Conservation (phyloP, 2,797 vertebrate genomes). For the Acrocephalus scirpaceus region DNA sequence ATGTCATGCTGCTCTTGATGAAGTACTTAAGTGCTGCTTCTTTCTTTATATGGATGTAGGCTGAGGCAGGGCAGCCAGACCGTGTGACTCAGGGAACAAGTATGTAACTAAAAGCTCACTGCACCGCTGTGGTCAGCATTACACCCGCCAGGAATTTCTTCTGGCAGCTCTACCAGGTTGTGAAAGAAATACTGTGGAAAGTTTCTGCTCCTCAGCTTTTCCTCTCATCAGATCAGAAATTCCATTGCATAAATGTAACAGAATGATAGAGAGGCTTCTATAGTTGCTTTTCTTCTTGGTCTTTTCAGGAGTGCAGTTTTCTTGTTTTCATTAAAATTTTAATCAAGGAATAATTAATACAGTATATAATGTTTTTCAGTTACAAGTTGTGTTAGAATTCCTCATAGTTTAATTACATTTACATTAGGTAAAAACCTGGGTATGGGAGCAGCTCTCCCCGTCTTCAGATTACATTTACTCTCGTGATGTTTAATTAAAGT, state of each 20-base stretch:
- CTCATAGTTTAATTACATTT: not conserved
- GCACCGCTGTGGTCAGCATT: not conserved
- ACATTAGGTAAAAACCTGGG: not conserved
- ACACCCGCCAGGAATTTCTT: not conserved
- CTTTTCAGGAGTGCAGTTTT: not conserved
- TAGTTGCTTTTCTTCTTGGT: not conserved
- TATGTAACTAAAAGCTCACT: not conserved
- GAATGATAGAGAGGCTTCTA: not conserved
- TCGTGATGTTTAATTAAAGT: not conserved
- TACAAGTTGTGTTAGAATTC: not conserved
- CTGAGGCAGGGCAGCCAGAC: not conserved
- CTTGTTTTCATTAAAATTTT: not conserved
- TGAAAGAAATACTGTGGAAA: slow-evolving; percentile 11
- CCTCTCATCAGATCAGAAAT: not conserved
- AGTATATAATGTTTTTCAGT: not conserved
- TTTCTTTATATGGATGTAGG: slow-evolving; percentile 51
- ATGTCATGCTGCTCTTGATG: not conserved
- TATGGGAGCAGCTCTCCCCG: accelerated
- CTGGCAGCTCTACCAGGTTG: not conserved
- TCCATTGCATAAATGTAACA: not conserved
- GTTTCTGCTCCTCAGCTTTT: not conserved
- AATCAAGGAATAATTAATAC: not conserved
- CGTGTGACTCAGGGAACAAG: slow-evolving; percentile 33
- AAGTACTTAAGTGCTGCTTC: not conserved
- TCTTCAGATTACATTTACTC: not conserved